Evolutionary conservation across 2,888 invertebrate species (phyloP), one percentile per base, ranked within the genome.

Genomic region (Pyrocoelia pectoralis): DNA sequence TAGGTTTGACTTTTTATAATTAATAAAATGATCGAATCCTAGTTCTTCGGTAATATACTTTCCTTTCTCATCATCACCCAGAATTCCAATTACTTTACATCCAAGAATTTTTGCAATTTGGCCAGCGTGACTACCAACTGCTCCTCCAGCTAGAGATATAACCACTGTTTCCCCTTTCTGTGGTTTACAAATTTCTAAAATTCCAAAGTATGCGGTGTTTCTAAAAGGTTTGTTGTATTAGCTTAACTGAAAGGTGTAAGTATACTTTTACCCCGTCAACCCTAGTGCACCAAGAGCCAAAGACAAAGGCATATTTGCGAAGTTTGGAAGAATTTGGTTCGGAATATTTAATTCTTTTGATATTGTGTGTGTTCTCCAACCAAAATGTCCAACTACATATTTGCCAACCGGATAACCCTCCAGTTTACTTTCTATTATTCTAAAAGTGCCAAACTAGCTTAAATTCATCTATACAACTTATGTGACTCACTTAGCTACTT

Each of bases 71-170:
- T 90, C 87, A 2, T 87, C 84, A 1, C 92, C 91, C 12, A 90
- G 87, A 70, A 89, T 86, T 1, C 91, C 92, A 68, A 92, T 87
- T 0, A 90, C 91, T 62, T 79, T 84, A 72, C 90, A 87, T 8
- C 88, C 89, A 77, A 88, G 84, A 53, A 88, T 85, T 81, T 92
- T 92, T 0, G 87, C 93, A 65, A 93, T 89, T 83, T 93, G 93
- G 0, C 92, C 92, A 19, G 91, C 92, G 52, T 88, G 84, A 59
- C 86, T 88, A 3, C 93, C 93, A 9, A 93, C 92, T 28, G 92
- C 92, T 15, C 93, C 93, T 14, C 90, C 92, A 9, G 92, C 93
- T 5, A 88, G 88, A 17, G 87, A 88, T 1, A 93, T 86, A 0
- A 89, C 88, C 10, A 93, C 85, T 0, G 88, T 89, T 79, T 93